Percentiles rank a stretch among this genome's conserved stretches.
phyloP scores from a whole-genome alignment of 1,140 invertebrate genomes.

The Dreissena polymorpha region DNA sequence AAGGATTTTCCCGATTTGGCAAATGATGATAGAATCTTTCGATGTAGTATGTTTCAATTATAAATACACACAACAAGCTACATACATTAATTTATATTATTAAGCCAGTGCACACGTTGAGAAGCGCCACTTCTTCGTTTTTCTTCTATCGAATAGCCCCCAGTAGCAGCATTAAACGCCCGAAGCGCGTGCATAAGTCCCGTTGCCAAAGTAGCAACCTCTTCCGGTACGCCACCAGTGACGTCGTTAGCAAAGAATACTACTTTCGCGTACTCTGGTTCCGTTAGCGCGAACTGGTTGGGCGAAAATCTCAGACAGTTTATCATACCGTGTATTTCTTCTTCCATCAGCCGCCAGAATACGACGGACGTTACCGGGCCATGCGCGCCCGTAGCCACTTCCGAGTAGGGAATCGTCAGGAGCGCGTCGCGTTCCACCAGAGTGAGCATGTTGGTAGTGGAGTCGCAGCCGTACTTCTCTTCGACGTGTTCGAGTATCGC shows the following conservation, averaged over 20 bases:
- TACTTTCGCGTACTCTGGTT: constrained; percentile 36
- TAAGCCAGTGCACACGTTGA: not conserved
- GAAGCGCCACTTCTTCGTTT: constrained; percentile 11
- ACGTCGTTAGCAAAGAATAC: constrained; percentile 14
- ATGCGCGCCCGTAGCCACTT: not conserved
- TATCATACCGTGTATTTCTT: constrained; percentile 49
- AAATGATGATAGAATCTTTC: not conserved
- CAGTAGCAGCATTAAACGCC: constrained; percentile 31
- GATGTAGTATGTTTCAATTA: not conserved
- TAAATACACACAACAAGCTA: not conserved
- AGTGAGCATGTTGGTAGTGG: constrained; percentile 44
- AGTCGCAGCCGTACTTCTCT: constrained; percentile 21
- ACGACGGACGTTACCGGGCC: constrained; percentile 14
- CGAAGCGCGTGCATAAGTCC: constrained; percentile 39
- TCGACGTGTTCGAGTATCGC: constrained; percentile 36
- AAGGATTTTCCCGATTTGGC: not conserved
- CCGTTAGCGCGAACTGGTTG: constrained; percentile 32
- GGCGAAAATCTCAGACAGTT: constrained; percentile 48
- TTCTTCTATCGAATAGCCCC: constrained; percentile 20
- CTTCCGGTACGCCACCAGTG: constrained; percentile 16
- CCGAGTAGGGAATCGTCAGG: constrained; percentile 12
- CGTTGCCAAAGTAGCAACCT: constrained; percentile 5
- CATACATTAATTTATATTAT: not conserved
- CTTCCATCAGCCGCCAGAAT: constrained; percentile 40
- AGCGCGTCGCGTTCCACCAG: constrained; percentile 30